Conservation (phyloP, 2,888 invertebrate species). For the Cantharis lateralis region DNA sequence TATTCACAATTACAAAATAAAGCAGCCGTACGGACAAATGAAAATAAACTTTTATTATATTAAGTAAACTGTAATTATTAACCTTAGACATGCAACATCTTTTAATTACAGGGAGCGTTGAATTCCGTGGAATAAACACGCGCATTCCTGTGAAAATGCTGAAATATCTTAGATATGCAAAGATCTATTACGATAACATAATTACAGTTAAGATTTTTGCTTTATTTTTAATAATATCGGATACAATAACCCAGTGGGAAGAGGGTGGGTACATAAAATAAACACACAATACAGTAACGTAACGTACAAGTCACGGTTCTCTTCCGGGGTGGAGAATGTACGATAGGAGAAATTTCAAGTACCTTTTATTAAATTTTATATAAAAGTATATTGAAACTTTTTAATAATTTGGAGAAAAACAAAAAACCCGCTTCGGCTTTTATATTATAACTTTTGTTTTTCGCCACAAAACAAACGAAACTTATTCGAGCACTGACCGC, state of each 20-base stretch:
- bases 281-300: background rate
- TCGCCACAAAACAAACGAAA: background rate
- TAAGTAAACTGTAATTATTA: conserved; percentile 38
- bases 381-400: background rate
- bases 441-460: too few relatives aligned
- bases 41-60: conserved; percentile 40
- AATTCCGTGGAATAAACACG: conserved; percentile 30
- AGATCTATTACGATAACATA: conserved; percentile 31
- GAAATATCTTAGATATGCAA: conserved; percentile 29
- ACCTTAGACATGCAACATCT: conserved; percentile 41
- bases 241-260: background rate
- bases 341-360: background rate
- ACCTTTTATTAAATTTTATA: background rate
- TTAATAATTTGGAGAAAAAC: background rate
- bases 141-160: conserved; percentile 28
- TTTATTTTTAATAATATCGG: conserved; percentile 9
- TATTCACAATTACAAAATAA: conserved; percentile 41
- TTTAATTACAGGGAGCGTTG: conserved; percentile 35
- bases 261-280: background rate
- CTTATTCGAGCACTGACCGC: background rate
- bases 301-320: background rate
- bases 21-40: conserved; percentile 39
- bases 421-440: background rate
- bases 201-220: conserved; percentile 25
- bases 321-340: background rate